Evolutionary conservation across 1,140 invertebrate genomes (phyloP), one percentile per base, ranked within the genome.

Genomic region (Zelostemma sp.): DNA sequence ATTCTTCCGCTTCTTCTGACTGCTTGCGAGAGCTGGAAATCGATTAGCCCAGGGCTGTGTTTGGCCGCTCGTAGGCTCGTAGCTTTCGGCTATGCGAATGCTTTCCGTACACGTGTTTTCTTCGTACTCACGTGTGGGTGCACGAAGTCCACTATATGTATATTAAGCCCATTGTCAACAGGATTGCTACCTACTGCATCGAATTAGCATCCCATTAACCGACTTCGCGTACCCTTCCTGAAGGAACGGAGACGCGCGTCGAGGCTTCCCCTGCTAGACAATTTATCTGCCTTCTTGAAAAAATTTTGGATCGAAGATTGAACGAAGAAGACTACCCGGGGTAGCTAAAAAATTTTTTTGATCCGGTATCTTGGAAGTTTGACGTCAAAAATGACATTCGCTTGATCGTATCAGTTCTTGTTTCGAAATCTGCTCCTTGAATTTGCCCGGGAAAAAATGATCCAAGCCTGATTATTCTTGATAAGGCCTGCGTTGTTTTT

Each of bases 181-280:
- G 51, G 45, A 55, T 55, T 54, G 57, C 57, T 49, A 53, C 57
- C 49, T 65, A 51, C 61, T 65, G 70, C 56, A 72, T 68, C 49
- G 48, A 68, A 68, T 72, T 68, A 68, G 53, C 65, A 62, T 68
- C 21, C 49, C 61, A 58, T 65, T 68, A 66, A 65, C 56, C 49
- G 58, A 68, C 63, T 68, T 68, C 28, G 55, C 35, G 21, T 45
- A 54, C 45, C 45, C 43, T 59, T 59, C 59, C 59, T 40, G 45
- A 47, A 56, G 40, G 45, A 64, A 25, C 43, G 15, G 38, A 48
- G 43, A 12, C 21, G n/a, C n/a, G 46, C 54, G 53, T 45, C 43
- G 40, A 53, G 38, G n/a, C 19, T 56, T 53, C 40, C 40, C 11
- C n/a, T 14, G 1, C 12, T 28, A 16, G 40, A 5, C 46, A 56